Conservation (phyloP, 2,797 vertebrate genomes). For the Galagoides demidoff region DNA sequence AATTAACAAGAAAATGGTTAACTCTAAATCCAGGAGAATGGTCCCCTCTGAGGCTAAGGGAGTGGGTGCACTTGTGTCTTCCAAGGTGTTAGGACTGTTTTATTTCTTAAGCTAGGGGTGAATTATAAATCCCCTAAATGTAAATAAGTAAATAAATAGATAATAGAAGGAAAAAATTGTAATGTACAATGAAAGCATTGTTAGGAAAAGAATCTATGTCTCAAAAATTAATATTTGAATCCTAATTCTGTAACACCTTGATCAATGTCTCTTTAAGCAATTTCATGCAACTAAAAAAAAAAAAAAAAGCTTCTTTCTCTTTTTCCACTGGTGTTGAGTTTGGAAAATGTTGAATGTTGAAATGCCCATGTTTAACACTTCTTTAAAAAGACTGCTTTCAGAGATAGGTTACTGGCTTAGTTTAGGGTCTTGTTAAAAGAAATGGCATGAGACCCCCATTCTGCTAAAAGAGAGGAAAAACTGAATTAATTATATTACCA, state of each 20-base stretch:
- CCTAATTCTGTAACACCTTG: background rate
- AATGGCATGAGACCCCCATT: background rate
- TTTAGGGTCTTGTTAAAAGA: background rate
- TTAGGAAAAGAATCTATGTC: background rate
- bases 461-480: background rate
- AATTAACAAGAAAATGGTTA: conserved; percentile 27
- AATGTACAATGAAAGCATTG: background rate
- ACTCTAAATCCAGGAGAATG: background rate
- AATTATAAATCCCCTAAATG: background rate
- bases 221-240: conserved; percentile 36
- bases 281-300: background rate
- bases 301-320: background rate
- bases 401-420: background rate
- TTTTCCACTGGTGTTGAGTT: background rate
- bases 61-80: background rate
- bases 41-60: background rate
- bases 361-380: background rate
- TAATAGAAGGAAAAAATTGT: conserved; percentile 8
- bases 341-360: conserved; percentile 16
- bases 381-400: background rate
- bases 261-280: background rate
- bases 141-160: background rate
- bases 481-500: conserved; percentile 48
- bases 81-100: background rate
- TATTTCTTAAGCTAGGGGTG: background rate